These are phyloP conservation scores for Drepanosiphum platanoidis DNA, from an alignment of 2,888 invertebrate species.

Conservation along the genomic window DNA sequence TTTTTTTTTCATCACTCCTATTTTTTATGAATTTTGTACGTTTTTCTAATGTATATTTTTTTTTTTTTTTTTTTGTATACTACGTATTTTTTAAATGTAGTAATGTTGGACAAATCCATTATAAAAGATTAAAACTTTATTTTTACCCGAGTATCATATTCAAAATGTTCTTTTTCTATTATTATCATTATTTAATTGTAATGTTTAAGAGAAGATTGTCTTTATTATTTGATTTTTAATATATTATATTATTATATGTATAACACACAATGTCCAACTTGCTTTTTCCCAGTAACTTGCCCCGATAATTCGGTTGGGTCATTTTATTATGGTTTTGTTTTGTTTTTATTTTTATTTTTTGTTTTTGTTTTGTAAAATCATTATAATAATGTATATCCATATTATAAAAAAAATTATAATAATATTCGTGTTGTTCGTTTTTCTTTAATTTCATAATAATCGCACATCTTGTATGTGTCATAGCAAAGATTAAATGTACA, in stretches of 20 bases:
- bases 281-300: conserved; percentile 58
- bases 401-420: conserved; percentile 44
- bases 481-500: no score
- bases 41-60: conserved; percentile 63
- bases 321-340: conserved; percentile 59
- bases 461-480: no score
- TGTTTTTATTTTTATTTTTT: conserved; percentile 50
- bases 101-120: conserved; percentile 62
- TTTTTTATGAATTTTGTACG: conserved; percentile 65
- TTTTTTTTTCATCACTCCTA: conserved; percentile 65
- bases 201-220: conserved; percentile 12
- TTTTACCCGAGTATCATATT: conserved; percentile 33
- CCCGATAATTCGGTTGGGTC: conserved; percentile 43
- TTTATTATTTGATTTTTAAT: conserved; percentile 36
- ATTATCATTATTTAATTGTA: conserved; percentile 35
- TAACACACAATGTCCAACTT: conserved; percentile 55
- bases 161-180: conserved; percentile 27
- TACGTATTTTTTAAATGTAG: conserved; percentile 63
- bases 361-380: conserved; percentile 58
- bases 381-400: conserved; percentile 61
- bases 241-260: conserved; percentile 23
- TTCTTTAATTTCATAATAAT: background rate
- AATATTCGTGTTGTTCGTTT: conserved; percentile 29
- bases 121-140: conserved; percentile 32
- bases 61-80: conserved; percentile 59